These are phyloP conservation scores for Galaxea fascicularis DNA, from an alignment of 92 coral and sea anemone genomes.

Conservation along the genomic window DNA sequence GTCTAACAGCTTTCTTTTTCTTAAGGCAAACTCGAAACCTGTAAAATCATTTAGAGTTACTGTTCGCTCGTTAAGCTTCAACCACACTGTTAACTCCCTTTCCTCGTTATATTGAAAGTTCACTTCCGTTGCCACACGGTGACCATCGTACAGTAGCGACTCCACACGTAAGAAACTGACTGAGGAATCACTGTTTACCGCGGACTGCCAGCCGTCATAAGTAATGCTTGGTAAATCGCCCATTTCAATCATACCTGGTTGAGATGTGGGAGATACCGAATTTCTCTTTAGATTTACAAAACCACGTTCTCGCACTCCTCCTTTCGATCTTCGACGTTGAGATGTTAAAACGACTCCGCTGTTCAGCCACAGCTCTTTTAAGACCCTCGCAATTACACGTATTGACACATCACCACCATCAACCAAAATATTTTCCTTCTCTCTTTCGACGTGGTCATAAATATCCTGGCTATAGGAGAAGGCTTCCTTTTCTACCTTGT, in stretches of 20 bases:
- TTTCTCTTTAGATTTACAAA: neutral
- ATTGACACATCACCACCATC: constrained; percentile 4
- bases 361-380: constrained; percentile 26
- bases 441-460: neutral
- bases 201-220: neutral
- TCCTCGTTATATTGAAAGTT: neutral
- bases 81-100: constrained; percentile 15
- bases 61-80: neutral
- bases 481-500: constrained; percentile 23
- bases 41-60: constrained; percentile 10
- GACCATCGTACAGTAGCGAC: constrained; percentile 26
- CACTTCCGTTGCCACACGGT: constrained; percentile 36
- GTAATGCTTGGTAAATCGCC: neutral
- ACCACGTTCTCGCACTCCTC: constrained; percentile 9
- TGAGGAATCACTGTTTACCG: constrained; percentile 6
- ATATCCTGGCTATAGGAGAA: constrained; percentile 28
- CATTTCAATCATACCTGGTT: neutral
- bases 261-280: neutral
- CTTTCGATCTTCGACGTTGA: constrained; percentile 28
- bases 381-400: constrained; percentile 5
- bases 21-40: constrained; percentile 1
- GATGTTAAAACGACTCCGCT: constrained; percentile 1
- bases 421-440: constrained; percentile 15
- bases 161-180: constrained; percentile 30
- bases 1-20: neutral